Evolutionary conservation across 2,888 invertebrate genomes (phyloP).

Genomic region (Tholera decimalis): DNA sequence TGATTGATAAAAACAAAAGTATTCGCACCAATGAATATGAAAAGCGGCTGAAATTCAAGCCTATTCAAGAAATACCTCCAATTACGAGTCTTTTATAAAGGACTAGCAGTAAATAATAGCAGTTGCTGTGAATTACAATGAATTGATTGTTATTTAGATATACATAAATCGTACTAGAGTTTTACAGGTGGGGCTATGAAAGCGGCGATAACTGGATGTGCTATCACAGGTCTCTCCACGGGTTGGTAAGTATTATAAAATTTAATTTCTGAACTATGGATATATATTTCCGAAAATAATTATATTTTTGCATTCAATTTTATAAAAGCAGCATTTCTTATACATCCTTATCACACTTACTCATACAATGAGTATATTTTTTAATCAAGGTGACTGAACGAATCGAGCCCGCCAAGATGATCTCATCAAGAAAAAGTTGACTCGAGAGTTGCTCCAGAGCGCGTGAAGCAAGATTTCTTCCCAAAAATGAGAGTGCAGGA

Average conservation of each 20-base stretch:
- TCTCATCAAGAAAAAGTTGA: too few species aligned
- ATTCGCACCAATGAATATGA: slow-evolving; percentile 5
- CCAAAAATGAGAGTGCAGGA: too few species aligned
- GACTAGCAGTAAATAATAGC: slow-evolving; percentile 18
- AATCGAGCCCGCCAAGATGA: too few species aligned
- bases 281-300: neutral
- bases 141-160: slow-evolving; percentile 42
- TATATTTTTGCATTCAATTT: neutral
- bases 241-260: neutral
- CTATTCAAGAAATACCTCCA: slow-evolving; percentile 35
- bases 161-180: slow-evolving; percentile 5
- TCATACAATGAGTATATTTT: neutral
- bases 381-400: neutral
- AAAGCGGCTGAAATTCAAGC: slow-evolving; percentile 7
- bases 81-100: slow-evolving; percentile 25
- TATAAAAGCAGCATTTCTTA: neutral
- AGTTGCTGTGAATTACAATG: slow-evolving; percentile 18
- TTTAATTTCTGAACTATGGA: neutral
- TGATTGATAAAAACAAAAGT: slow-evolving; percentile 18
- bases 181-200: slow-evolving; percentile 15
- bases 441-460: too few species aligned
- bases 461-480: too few species aligned
- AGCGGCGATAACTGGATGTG: slow-evolving; percentile 8
- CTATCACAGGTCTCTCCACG: too few species aligned
- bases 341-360: neutral